phyloP scores from a whole-genome alignment of 2,888 invertebrate species.

The Drosophila vallismaia region DNA sequence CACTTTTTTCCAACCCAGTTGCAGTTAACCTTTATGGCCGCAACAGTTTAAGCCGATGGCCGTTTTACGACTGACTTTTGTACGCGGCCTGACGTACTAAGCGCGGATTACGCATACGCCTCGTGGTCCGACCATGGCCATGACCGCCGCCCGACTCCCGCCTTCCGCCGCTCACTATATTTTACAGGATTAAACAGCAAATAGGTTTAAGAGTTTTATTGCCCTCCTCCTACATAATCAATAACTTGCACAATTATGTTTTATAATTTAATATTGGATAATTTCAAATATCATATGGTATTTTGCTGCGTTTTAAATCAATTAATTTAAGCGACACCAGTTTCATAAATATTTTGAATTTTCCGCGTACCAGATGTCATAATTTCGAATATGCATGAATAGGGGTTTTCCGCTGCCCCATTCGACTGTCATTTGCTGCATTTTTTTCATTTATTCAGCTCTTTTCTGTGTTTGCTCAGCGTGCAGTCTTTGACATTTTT shows the following conservation, averaged over 20 bases:
- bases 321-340: background rate
- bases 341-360: slow-evolving; percentile 13
- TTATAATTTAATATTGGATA: background rate
- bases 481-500: slow-evolving; percentile 32
- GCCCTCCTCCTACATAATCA: background rate
- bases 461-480: slow-evolving; percentile 38
- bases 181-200: background rate
- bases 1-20: slow-evolving; percentile 10
- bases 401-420: slow-evolving; percentile 1
- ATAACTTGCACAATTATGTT: slow-evolving; percentile 2
- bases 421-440: slow-evolving; percentile 9
- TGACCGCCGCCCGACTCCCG: background rate
- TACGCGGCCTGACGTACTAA: slow-evolving; percentile 61
- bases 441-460: slow-evolving; percentile 10
- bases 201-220: background rate
- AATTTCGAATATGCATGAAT: slow-evolving; percentile 36
- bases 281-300: background rate
- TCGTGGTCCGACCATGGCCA: slow-evolving; percentile 40
- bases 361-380: slow-evolving; percentile 36
- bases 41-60: slow-evolving; percentile 78
- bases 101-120: slow-evolving; percentile 77
- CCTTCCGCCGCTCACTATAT: background rate
- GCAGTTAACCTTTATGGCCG: slow-evolving; percentile 74
- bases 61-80: slow-evolving; percentile 75
- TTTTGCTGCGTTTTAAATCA: slow-evolving; percentile 6